Conservation (phyloP, 2,888 invertebrate genomes). For the Papilio elwesi region DNA sequence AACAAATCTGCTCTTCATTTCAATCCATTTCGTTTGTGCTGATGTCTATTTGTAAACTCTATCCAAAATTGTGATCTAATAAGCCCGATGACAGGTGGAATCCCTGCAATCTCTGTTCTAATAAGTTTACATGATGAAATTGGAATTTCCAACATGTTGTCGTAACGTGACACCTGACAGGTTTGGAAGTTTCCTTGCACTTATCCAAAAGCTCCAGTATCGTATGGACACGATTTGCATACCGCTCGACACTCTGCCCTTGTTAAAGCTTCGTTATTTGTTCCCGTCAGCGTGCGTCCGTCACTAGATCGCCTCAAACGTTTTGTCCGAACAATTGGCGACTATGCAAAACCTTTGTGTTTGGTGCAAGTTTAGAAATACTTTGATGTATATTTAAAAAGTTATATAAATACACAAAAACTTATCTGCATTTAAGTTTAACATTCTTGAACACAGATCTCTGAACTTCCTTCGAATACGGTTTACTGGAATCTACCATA, state of each 20-base stretch:
- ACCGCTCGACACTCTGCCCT: conserved; percentile 74
- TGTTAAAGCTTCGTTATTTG: conserved; percentile 80
- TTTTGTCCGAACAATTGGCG: conserved; percentile 63
- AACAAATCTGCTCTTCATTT: too few species aligned
- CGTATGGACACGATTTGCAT: conserved; percentile 46
- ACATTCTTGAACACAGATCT: too few species aligned
- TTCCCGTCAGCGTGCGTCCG: conserved; percentile 70
- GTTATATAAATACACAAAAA: neutral
- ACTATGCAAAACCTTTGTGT: conserved; percentile 58
- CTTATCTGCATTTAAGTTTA: too few species aligned
- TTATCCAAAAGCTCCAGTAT: conserved; percentile 39
- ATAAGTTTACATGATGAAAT: neutral
- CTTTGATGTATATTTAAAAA: neutral
- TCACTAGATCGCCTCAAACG: conserved; percentile 53
- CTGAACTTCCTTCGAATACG: too few species aligned
- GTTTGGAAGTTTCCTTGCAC: neutral
- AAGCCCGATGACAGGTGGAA: neutral
- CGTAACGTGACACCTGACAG: too few species aligned
- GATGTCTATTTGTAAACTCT: too few species aligned
- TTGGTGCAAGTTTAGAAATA: conserved; percentile 46
- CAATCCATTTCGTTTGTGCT: too few species aligned
- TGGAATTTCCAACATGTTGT: neutral
- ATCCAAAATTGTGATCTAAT: too few species aligned
- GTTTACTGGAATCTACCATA: too few species aligned
- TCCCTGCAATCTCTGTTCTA: neutral